A percentile compares a stretch with the other conserved stretches of the same genome.
Evolutionary conservation across 2,888 invertebrate species (phyloP).

Genomic region (Heteromyza rotundicornis): DNA sequence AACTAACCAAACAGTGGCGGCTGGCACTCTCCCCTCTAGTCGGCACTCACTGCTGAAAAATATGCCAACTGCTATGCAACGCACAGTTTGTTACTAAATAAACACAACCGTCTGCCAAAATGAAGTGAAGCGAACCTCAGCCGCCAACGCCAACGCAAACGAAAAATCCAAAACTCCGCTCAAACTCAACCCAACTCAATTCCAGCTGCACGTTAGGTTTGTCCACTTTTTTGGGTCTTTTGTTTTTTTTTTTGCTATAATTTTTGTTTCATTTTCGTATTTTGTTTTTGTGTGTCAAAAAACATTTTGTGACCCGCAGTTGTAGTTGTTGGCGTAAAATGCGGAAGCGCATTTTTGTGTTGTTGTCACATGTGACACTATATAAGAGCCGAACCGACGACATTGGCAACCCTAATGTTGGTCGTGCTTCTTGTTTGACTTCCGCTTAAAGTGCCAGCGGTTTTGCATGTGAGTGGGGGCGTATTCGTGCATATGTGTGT

Average conservation of each 20-base stretch:
- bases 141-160: neutral
- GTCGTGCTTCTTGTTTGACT: too few species aligned
- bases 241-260: neutral
- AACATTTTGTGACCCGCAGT: neutral
- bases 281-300: too few species aligned
- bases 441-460: too few species aligned
- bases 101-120: neutral
- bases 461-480: neutral
- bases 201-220: neutral
- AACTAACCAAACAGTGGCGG: neutral
- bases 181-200: too few species aligned
- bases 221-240: constrained; percentile 1
- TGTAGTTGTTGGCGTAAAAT: neutral
- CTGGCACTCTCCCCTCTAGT: too few species aligned
- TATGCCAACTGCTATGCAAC: neutral
- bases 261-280: too few species aligned
- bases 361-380: too few species aligned
- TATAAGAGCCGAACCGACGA: too few species aligned
- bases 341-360: neutral
- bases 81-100: constrained; percentile 5
- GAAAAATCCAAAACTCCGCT: too few species aligned
- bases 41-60: too few species aligned
- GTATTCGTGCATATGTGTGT: neutral
- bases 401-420: too few species aligned
- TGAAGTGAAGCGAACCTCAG: too few species aligned